Percentiles rank a stretch among this genome's conserved stretches.
Evolutionary conservation across 1,140 invertebrate species (phyloP).

Genomic region (Platyscapa corneri): DNA sequence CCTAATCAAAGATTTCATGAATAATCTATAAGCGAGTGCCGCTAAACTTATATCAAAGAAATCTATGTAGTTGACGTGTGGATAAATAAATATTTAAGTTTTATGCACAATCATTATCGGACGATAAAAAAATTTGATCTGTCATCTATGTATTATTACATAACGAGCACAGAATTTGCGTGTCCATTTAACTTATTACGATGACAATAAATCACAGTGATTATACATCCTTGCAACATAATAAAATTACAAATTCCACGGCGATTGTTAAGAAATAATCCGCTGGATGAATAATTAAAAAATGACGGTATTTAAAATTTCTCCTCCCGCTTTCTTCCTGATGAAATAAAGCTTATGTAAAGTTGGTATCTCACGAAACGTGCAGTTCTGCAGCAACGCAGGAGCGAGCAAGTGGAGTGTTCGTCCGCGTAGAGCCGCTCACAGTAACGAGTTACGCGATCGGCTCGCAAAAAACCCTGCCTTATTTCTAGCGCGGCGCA

Average conservation of each 20-base stretch:
- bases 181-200: background rate
- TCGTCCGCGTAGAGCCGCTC: background rate
- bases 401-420: background rate
- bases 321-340: too few relatives aligned
- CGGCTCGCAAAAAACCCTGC: conserved; percentile 1
- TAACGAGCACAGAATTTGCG: background rate
- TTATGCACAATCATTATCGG: too few relatives aligned
- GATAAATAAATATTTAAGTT: too few relatives aligned
- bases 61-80: too few relatives aligned
- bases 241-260: background rate
- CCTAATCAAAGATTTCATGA: too few relatives aligned
- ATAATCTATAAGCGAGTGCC: too few relatives aligned
- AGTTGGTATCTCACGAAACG: conserved; percentile 43
- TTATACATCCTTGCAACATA: background rate
- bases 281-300: too few relatives aligned
- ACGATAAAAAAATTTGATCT: too few relatives aligned
- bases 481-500: background rate
- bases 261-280: background rate
- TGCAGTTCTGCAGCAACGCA: background rate
- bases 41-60: too few relatives aligned
- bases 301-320: too few relatives aligned
- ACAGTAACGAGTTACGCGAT: conserved; percentile 33
- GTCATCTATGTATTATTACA: too few relatives aligned
- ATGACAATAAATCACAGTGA: background rate
- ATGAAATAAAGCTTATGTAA: background rate